Base-by-base conservation (phyloP, 2,888 invertebrate genomes). In the Falcaria lacertinaria region DNA sequence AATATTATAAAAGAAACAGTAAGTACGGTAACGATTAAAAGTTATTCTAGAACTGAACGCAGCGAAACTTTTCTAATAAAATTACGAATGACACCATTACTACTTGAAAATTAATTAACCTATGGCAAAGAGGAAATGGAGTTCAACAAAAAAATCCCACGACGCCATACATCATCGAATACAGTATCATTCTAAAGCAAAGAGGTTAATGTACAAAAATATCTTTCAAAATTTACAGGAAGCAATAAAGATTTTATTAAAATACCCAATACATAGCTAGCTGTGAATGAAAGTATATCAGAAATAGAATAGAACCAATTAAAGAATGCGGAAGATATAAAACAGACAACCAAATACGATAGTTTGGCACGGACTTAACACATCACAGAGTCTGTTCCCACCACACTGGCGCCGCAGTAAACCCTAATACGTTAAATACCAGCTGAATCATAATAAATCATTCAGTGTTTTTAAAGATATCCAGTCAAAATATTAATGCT, bases 311-410 rank as follows among this genome's bases (percentile, higher is more conserved):
- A 82, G 79, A 74, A 60, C 57, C 63, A 75, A 80, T 77, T 64
- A 60, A 68, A 72, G 79, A 76, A 80, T 70, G 75, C 80, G 84
- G 83, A 84, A 82, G 84, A 82, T 64, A 74, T 74, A 74, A 78
- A 81, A 59, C 76, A 77, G 77, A 64, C 60, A 51, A 52, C 54
- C 48, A 44, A 57, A 60, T 47, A 52, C 47, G 53, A 48, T 52
- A 46, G 54, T 47, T 56, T 49, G 43, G 52, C 47, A 49, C 49
- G 51, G 48, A 60, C 56, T 57, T 57, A 68, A 65, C 69, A 67
- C 62, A 64, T 63, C 64, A 60, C 63, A 70, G 62, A 50, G 47
- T 39, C 39, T 42, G 38, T 41, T 38, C 45, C 44, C 44, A 54
- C 52, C 45, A 42, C 40, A 47, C 44, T 52, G 62, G 56, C 54